Percentiles rank a stretch among this genome's conserved stretches.
These are phyloP conservation scores for Lasius platythorax DNA, from an alignment of 2,888 invertebrate genomes.

Conservation along the genomic window DNA sequence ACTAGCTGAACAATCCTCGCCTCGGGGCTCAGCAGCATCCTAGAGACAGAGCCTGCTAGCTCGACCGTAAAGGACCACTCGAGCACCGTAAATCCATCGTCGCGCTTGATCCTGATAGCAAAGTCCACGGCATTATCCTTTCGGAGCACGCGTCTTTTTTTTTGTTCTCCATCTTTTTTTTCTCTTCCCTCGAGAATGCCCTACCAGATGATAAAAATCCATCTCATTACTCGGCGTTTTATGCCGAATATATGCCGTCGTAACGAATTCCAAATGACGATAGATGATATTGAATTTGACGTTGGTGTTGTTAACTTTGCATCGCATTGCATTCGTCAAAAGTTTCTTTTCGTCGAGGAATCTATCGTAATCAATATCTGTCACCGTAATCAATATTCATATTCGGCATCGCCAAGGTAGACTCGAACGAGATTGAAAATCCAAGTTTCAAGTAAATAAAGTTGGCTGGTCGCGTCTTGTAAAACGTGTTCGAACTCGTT, in stretches of 20 bases:
- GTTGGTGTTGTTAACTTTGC: background rate
- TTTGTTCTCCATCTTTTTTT: background rate
- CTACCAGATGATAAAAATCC: constrained; percentile 25
- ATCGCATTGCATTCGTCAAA: background rate
- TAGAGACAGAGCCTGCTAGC: constrained; percentile 55
- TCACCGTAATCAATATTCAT: constrained; percentile 27
- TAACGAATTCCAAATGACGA: background rate
- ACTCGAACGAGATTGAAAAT: constrained; percentile 33
- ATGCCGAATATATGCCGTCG: background rate
- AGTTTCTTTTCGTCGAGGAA: background rate
- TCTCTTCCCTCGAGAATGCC: background rate
- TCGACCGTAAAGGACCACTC: constrained; percentile 64
- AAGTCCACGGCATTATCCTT: constrained; percentile 57
- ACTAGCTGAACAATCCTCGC: constrained; percentile 63
- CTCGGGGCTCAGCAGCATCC: constrained; percentile 43
- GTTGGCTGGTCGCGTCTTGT: constrained; percentile 31
- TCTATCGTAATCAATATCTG: constrained; percentile 9
- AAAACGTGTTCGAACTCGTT: constrained; percentile 30
- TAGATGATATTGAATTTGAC: background rate
- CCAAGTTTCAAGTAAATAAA: constrained; percentile 47
- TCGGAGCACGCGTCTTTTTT: constrained; percentile 35
- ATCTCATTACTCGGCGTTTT: background rate
- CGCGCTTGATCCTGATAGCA: constrained; percentile 69
- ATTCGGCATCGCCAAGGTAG: background rate
- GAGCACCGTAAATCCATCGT: constrained; percentile 74